Percentiles rank a stretch among this genome's conserved stretches.
Conservation (phyloP, 1,140 invertebrate species). For the Asobara japonica region DNA sequence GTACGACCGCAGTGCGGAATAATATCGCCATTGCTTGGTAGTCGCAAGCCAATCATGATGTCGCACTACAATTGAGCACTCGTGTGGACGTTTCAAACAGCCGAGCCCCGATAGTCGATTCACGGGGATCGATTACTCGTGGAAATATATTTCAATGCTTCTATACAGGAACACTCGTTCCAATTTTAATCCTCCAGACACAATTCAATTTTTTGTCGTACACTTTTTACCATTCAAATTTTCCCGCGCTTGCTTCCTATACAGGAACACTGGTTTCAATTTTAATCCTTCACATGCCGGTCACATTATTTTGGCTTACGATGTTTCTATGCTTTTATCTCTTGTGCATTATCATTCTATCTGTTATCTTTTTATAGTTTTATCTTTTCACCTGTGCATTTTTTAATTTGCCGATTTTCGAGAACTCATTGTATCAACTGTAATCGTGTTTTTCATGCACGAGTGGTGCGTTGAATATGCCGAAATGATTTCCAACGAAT, state of each 20-base stretch:
- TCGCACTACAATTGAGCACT: conserved; percentile 14
- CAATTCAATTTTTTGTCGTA: background rate
- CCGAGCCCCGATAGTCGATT: background rate
- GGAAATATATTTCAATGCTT: background rate
- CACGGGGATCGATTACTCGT: conserved; percentile 28
- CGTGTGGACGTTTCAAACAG: conserved; percentile 13
- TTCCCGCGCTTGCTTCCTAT: too few relatives aligned
- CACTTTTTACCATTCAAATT: background rate
- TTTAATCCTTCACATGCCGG: background rate
- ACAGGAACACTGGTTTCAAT: background rate
- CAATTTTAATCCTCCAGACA: background rate
- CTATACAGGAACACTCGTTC: background rate
- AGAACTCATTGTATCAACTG: too few relatives aligned
- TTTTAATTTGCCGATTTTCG: too few relatives aligned
- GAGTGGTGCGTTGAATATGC: too few relatives aligned
- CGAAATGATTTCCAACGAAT: too few relatives aligned
- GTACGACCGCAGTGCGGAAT: conserved; percentile 55
- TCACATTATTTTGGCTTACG: background rate
- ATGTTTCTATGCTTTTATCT: too few relatives aligned
- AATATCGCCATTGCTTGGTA: conserved; percentile 41
- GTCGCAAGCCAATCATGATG: conserved; percentile 51
- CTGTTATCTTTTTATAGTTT: too few relatives aligned
- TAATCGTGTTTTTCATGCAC: too few relatives aligned
- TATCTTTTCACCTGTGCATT: too few relatives aligned
- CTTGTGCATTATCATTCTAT: too few relatives aligned